Percentiles rank a stretch among this genome's conserved stretches.
phyloP scores from a whole-genome alignment of 2,888 invertebrate species.

The Epinotia nisella region DNA sequence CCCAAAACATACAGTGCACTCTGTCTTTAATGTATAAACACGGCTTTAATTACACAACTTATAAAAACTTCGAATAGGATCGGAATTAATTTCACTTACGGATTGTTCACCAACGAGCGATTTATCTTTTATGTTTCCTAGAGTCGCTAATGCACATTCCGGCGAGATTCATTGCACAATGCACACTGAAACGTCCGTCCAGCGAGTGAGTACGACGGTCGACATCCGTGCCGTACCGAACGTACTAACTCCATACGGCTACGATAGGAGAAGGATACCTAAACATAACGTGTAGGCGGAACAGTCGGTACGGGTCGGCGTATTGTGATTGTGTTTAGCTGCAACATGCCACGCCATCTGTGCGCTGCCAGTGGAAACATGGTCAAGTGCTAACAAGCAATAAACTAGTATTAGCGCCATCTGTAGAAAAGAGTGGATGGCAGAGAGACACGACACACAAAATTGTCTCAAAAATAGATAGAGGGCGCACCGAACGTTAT shows the following conservation, averaged over 20 bases:
- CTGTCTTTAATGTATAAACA: constrained; percentile 41
- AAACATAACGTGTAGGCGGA: constrained; percentile 41
- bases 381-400: background rate
- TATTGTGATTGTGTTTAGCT: constrained; percentile 6
- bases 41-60: constrained; percentile 33
- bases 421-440: background rate
- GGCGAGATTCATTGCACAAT: constrained; percentile 42
- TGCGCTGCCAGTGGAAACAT: background rate
- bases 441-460: background rate
- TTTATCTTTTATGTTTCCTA: constrained; percentile 48
- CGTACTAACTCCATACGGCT: constrained; percentile 40
- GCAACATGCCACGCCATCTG: constrained; percentile 33
- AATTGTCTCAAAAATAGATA: background rate
- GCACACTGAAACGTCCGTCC: constrained; percentile 36
- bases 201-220: constrained; percentile 39
- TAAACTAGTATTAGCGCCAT: background rate
- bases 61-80: constrained; percentile 9
- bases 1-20: constrained; percentile 45
- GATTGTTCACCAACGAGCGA: constrained; percentile 47
- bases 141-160: constrained; percentile 49
- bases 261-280: constrained; percentile 40
- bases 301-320: constrained; percentile 22
- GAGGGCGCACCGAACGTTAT: constrained; percentile 19
- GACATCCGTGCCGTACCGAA: constrained; percentile 42
- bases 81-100: constrained; percentile 42